Evolutionary conservation across 2,113 vertebrate species (phyloP).

Genomic region (Aptenodytes forsteri): DNA sequence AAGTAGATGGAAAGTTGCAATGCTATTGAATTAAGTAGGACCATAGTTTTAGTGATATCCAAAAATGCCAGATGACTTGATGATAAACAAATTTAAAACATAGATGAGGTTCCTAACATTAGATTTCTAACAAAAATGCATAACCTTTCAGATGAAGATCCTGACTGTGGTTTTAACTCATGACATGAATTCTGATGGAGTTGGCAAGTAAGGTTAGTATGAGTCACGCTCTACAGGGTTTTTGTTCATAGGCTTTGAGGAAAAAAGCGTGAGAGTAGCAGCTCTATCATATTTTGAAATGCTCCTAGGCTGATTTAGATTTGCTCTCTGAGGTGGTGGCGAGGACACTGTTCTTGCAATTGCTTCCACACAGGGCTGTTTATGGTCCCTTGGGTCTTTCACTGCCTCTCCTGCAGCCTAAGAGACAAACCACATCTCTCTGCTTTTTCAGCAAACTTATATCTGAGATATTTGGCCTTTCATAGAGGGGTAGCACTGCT

Average conservation of each 20-base stretch:
- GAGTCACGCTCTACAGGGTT: neutral
- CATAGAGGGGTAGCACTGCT: neutral
- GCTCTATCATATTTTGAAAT: neutral
- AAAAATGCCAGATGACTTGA: neutral
- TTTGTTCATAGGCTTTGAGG: conserved; percentile 1
- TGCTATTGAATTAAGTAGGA: neutral
- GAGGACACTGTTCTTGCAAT: neutral
- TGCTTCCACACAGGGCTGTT: neutral
- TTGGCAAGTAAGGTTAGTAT: neutral
- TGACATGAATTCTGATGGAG: neutral
- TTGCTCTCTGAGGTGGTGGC: neutral
- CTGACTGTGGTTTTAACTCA: neutral
- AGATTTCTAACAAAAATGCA: neutral
- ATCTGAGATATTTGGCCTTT: neutral
- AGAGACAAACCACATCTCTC: neutral
- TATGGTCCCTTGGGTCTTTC: neutral
- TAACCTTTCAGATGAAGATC: neutral
- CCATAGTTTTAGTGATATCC: neutral
- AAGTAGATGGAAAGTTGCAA: neutral
- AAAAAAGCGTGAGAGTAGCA: neutral
- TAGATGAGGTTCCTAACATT: neutral
- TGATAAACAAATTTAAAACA: neutral
- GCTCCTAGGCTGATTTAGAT: neutral
- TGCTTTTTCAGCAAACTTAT: neutral
- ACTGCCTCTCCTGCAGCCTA: neutral